Evolutionary conservation across 92 coral and sea anemone species (phyloP).

Genomic region (Metridium senile): DNA sequence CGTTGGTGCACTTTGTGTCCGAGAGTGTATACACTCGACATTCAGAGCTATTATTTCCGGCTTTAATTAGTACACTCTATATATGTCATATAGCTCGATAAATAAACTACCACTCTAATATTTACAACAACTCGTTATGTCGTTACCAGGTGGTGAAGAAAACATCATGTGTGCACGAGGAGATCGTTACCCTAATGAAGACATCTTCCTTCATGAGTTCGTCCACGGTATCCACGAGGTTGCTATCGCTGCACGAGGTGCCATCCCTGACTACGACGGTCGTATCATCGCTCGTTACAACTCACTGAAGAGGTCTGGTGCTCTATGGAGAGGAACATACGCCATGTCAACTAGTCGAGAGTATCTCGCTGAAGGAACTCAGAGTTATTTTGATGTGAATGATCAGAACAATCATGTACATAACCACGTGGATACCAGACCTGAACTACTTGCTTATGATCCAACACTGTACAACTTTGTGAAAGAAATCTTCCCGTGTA

Average conservation of each 20-base stretch:
- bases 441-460: slow-evolving; percentile 70
- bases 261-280: slow-evolving; percentile 81
- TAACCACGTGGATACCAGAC: slow-evolving; percentile 83
- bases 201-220: slow-evolving; percentile 96
- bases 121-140: too few relatives aligned
- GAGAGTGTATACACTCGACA: too few relatives aligned
- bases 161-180: slow-evolving; percentile 80
- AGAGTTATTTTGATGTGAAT: slow-evolving; percentile 85
- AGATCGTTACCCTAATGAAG: slow-evolving; percentile 87
- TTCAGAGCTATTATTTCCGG: too few relatives aligned
- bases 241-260: slow-evolving; percentile 79
- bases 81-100: too few relatives aligned
- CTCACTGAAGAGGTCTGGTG: slow-evolving; percentile 62
- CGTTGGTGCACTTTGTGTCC: too few relatives aligned
- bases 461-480: slow-evolving; percentile 68
- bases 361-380: slow-evolving; percentile 96
- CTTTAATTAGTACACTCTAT: too few relatives aligned
- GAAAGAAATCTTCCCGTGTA: slow-evolving; percentile 89
- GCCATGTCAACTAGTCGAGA: slow-evolving; percentile 94
- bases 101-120: too few relatives aligned
- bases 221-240: slow-evolving; percentile 91
- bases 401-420: slow-evolving; percentile 88
- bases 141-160: slow-evolving; percentile 89
- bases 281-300: slow-evolving; percentile 74
- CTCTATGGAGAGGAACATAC: slow-evolving; percentile 82